A percentile compares a stretch with the other conserved stretches of the same genome.
phyloP scores from a whole-genome alignment of 2,888 invertebrate genomes.

The Hartigia nigra region DNA sequence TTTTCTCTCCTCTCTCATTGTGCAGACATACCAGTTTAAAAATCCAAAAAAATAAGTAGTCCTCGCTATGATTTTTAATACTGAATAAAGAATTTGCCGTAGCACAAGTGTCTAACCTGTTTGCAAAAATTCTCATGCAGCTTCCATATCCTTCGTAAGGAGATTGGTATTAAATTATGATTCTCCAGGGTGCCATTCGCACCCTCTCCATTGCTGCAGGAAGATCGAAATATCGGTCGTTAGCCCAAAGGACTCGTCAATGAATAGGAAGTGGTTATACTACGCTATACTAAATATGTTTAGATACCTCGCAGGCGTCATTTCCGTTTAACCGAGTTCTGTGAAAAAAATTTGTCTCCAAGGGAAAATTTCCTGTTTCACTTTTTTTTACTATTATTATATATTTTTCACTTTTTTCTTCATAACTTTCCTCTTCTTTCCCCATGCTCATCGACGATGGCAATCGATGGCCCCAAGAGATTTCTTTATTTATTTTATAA shows the following conservation, averaged over 20 bases:
- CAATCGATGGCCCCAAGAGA: constrained; percentile 12
- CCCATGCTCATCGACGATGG: constrained; percentile 18
- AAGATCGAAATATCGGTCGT: background rate
- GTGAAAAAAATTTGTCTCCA: background rate
- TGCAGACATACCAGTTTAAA: background rate
- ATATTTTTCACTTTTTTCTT: constrained; percentile 11
- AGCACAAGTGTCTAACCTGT: background rate
- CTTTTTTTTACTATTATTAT: background rate
- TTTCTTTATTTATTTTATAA: constrained; percentile 24
- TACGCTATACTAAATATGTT: background rate
- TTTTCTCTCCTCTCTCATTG: background rate
- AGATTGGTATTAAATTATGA: background rate
- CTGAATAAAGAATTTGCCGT: background rate
- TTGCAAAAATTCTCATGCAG: background rate
- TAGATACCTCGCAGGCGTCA: background rate
- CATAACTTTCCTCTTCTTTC: background rate
- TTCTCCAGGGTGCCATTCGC: background rate
- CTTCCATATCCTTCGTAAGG: background rate
- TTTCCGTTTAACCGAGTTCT: background rate
- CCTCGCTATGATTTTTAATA: background rate
- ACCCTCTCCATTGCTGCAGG: background rate
- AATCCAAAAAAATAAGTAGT: background rate
- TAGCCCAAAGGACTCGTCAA: background rate
- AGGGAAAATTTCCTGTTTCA: background rate
- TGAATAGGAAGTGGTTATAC: background rate